These are phyloP conservation scores for Steinernema feltiae DNA, from an alignment of 1,140 invertebrate species.

Conservation along the genomic window DNA sequence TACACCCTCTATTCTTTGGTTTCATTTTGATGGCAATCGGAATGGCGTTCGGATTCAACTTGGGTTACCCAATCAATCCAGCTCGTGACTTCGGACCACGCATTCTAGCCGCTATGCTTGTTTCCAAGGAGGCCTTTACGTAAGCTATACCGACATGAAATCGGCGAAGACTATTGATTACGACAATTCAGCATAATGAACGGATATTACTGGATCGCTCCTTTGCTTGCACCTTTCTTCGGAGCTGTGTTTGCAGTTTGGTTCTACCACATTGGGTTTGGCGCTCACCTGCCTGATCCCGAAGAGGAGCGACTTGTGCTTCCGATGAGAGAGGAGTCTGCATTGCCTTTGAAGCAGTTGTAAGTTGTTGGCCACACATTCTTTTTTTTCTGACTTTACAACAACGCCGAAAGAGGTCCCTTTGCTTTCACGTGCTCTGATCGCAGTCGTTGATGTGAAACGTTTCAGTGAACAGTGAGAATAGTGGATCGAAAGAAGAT, in stretches of 20 bases:
- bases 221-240: conserved; percentile 32
- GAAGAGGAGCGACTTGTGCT: neutral
- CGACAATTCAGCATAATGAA: neutral
- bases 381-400: too few species aligned
- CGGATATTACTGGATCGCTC: conserved; percentile 34
- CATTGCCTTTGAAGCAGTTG: neutral
- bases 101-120: conserved; percentile 20
- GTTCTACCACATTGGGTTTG: conserved; percentile 37
- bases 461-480: too few species aligned
- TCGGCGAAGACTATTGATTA: conserved; percentile 19
- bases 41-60: neutral
- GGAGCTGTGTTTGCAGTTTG: conserved; percentile 31
- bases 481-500: too few species aligned
- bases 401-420: too few species aligned
- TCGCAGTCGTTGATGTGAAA: too few species aligned
- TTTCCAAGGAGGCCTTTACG: conserved; percentile 22
- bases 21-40: conserved; percentile 40
- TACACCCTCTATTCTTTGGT: conserved; percentile 38
- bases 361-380: too few species aligned
- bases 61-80: conserved; percentile 29
- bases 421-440: too few species aligned
- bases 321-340: neutral
- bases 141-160: conserved; percentile 23
- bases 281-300: conserved; percentile 30
- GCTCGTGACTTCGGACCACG: conserved; percentile 41